These are phyloP conservation scores for Cecropterus lyciades DNA, from an alignment of 1,140 invertebrate species.

Conservation along the genomic window DNA sequence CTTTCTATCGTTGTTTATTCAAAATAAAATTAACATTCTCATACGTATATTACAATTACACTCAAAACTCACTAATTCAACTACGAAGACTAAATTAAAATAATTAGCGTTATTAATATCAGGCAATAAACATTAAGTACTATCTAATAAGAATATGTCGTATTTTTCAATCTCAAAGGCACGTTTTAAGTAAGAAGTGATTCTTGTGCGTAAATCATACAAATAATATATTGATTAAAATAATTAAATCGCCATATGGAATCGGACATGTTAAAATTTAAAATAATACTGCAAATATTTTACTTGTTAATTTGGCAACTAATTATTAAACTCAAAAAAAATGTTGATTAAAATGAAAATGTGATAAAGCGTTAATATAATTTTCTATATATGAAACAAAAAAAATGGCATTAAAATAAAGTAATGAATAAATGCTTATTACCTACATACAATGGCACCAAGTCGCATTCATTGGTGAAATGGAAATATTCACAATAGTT, in stretches of 20 bases:
- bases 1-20: background rate
- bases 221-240: too few species aligned
- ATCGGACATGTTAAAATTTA: too few species aligned
- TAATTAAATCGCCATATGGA: too few species aligned
- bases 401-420: too few species aligned
- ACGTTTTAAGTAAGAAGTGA: background rate
- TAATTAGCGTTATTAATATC: background rate
- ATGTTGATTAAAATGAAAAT: too few species aligned
- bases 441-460: slow-evolving; percentile 20
- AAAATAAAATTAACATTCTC: slow-evolving; percentile 8
- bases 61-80: background rate
- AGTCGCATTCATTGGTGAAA: slow-evolving; percentile 11
- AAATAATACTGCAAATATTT: too few species aligned
- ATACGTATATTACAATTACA: slow-evolving; percentile 1
- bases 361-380: too few species aligned
- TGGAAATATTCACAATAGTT: background rate
- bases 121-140: background rate
- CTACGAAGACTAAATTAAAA: background rate
- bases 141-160: background rate
- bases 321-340: too few species aligned
- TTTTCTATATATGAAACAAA: too few species aligned
- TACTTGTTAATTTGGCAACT: too few species aligned
- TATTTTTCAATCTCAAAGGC: background rate
- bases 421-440: slow-evolving; percentile 2
- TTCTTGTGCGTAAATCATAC: background rate